Percentiles rank a stretch among this genome's conserved stretches.
Evolutionary conservation across 2,888 invertebrate species (phyloP).

Genomic region (Drosophila eohydei): DNA sequence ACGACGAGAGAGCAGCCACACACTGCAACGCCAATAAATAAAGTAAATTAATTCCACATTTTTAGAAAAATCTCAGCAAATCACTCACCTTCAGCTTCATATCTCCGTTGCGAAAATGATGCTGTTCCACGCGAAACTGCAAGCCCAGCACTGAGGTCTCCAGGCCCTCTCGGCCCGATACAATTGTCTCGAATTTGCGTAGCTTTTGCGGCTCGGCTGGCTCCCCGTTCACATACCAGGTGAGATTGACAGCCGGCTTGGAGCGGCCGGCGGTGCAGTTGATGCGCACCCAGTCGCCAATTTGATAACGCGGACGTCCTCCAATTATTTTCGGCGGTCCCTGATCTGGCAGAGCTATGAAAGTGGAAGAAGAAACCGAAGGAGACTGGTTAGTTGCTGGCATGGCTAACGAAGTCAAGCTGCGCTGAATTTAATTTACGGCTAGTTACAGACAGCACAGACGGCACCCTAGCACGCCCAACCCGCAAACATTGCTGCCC

Average conservation of each 20-base stretch:
- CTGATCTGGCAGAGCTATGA: conserved; percentile 87
- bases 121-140: conserved; percentile 88
- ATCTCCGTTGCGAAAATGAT: conserved; percentile 90
- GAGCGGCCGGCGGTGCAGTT: conserved; percentile 88
- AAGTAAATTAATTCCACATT: not conserved
- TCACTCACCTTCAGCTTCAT: conserved; percentile 88
- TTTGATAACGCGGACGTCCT: conserved; percentile 87
- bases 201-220: conserved; percentile 85
- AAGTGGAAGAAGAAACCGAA: conserved; percentile 17
- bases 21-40: conserved; percentile 84
- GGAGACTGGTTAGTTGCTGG: conserved; percentile 38
- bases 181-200: conserved; percentile 86
- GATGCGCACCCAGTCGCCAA: conserved; percentile 87
- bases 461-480: not conserved
- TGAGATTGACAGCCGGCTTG: conserved; percentile 87
- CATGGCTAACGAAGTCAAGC: conserved; percentile 45
- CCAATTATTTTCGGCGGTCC: conserved; percentile 87
- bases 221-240: conserved; percentile 88
- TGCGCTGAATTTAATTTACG: conserved; percentile 74
- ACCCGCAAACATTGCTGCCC: conserved; percentile 1
- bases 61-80: rapidly evolving
- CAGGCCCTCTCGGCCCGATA: conserved; percentile 87
- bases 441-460: conserved; percentile 39
- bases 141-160: conserved; percentile 89
- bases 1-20: conserved; percentile 89